Base-by-base conservation (phyloP, 2,797 vertebrate species). In the Sebastes cheni region DNA sequence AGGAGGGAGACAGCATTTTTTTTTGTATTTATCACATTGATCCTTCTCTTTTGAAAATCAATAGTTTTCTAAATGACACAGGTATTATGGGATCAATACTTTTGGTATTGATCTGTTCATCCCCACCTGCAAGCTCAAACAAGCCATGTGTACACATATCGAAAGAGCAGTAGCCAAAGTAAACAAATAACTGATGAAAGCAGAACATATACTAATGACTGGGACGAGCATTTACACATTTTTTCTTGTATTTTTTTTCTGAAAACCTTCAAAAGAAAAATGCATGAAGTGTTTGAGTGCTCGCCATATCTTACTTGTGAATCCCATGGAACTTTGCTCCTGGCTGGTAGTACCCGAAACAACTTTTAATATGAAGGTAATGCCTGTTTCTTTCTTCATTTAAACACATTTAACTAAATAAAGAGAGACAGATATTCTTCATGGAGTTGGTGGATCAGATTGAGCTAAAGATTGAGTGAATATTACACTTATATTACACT, bases 61-160 rank as follows among this genome's bases (percentile, higher is more conserved):
- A 72, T 78, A 36, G 25, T 75, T 79, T 69, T 34, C 71, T 42
- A 79, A 84, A 75, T 85, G 70, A 59, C 72, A 73, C 30, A 22
- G 69, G 72, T 67, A 55, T 75, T 80, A 75, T 58, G 52, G n/a
- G 74, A 79, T 81, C 68, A 65, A 55, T 82, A 83, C n/a, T 81
- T 81, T 73, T 62, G 55, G 30, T 75, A 78, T 67, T 71, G 60
- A 83, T 75, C 62, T 66, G 30, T 68, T 80, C 50, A 77, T 77
- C 74, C 58, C 62, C 34, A 36, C 60, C 72, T 56, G 64, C 16
- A 59, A 70, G 39, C 69, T 75, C 67, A 70, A 46, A 61, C 22
- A 68, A 74, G 66, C 68, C 54, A 20, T 85, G 55, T 71, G 39
- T 59, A 70, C 54, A 58, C 58, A 32, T 71, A 32, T 71, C 2